Conservation (phyloP, 2,113 vertebrate genomes). For the Paralichthys olivaceus region DNA sequence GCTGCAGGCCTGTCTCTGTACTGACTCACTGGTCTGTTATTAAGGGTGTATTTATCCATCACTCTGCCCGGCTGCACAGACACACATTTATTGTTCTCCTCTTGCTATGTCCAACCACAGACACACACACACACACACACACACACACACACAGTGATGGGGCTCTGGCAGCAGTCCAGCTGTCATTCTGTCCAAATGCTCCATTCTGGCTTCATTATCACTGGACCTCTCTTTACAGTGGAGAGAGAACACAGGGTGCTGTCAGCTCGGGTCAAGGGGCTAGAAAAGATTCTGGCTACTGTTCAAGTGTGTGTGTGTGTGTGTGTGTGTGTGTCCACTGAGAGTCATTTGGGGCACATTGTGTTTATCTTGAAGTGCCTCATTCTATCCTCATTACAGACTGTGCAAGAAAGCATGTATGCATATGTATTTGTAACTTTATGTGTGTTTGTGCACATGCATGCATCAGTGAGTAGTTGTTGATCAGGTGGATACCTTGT, state of each 20-base stretch:
- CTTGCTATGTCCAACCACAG: constrained; percentile 19
- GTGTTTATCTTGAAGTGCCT: constrained; percentile 38
- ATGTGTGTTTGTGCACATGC: neutral
- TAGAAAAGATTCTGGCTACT: constrained; percentile 39
- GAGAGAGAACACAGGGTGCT: constrained; percentile 47
- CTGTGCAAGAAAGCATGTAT: constrained; percentile 10
- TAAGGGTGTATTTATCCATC: constrained; percentile 60
- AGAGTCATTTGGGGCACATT: constrained; percentile 23
- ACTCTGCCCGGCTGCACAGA: constrained; percentile 39
- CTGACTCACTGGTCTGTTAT: constrained; percentile 50
- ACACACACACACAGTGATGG: constrained; percentile 40
- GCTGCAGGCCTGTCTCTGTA: constrained; percentile 37
- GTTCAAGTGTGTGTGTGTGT: constrained; percentile 14
- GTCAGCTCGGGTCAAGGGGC: constrained; percentile 55
- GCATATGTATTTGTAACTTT: neutral
- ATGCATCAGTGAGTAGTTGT: constrained; percentile 20
- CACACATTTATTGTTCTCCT: constrained; percentile 48
- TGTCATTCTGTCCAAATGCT: constrained; percentile 49
- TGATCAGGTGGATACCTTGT: constrained; percentile 36
- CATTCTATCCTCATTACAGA: constrained; percentile 31
- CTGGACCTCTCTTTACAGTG: constrained; percentile 45
- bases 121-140: constrained; percentile 29
- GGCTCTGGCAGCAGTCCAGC: constrained; percentile 57
- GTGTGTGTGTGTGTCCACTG: constrained; percentile 2
- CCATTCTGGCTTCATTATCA: constrained; percentile 61